Evolutionary conservation across 2,888 invertebrate genomes (phyloP).

Genomic region (Rotaria magnacalcarata): DNA sequence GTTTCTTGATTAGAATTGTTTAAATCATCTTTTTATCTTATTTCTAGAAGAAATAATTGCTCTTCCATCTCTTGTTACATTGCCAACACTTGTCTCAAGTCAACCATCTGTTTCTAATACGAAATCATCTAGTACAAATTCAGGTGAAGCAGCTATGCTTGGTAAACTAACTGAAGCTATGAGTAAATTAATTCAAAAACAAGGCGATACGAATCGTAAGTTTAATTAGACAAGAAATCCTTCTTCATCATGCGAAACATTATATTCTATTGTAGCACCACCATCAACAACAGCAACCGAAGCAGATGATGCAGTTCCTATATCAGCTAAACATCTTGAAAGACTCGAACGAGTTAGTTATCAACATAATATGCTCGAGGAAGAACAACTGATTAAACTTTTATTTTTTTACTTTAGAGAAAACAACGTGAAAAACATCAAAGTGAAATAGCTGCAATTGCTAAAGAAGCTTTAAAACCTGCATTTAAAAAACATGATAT

Average conservation of each 20-base stretch:
- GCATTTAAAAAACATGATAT: constrained; percentile 8
- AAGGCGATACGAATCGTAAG: neutral
- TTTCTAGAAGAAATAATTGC: neutral
- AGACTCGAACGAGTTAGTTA: neutral
- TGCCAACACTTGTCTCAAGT: neutral
- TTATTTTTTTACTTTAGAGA: neutral
- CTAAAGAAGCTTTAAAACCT: constrained; percentile 10
- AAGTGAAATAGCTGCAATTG: constrained; percentile 10
- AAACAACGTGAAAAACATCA: neutral
- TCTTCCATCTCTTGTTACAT: neutral
- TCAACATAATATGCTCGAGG: neutral
- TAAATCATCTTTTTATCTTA: neutral
- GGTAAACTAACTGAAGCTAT: neutral
- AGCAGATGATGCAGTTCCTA: neutral
- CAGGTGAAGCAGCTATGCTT: neutral
- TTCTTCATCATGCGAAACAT: too few relatives aligned
- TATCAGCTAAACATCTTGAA: constrained; percentile 10
- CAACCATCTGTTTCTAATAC: neutral
- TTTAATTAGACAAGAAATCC: too few relatives aligned
- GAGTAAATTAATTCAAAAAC: neutral
- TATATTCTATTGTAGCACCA: too few relatives aligned
- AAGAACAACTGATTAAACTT: too few relatives aligned
- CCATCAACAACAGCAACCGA: neutral
- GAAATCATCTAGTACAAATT: neutral
- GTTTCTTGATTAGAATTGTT: neutral